phyloP scores from a whole-genome alignment of 2,113 vertebrate species.

The Hucho hucho region DNA sequence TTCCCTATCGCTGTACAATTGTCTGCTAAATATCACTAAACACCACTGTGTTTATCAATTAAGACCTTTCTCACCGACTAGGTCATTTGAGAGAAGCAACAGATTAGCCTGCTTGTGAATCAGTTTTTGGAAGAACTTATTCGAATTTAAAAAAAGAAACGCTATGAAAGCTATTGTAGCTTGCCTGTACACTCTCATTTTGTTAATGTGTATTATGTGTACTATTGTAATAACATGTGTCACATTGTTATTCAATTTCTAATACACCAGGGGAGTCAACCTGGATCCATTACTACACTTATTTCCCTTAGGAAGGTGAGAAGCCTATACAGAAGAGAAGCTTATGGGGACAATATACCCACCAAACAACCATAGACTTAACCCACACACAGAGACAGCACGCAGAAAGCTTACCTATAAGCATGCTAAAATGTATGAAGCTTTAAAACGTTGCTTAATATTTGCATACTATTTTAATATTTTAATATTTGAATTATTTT shows the following conservation, averaged over 20 bases:
- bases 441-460: too few species aligned
- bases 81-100: conserved; percentile 30
- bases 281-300: too few species aligned
- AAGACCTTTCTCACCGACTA: conserved; percentile 24
- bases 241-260: not conserved
- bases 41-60: conserved; percentile 45
- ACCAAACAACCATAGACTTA: not conserved
- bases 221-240: not conserved
- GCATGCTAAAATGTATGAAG: too few species aligned
- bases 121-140: not conserved
- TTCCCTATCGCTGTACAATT: conserved; percentile 62
- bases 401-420: too few species aligned
- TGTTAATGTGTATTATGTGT: not conserved
- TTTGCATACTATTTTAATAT: too few species aligned
- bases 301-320: not conserved
- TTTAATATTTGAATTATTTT: too few species aligned
- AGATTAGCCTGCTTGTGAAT: not conserved
- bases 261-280: too few species aligned
- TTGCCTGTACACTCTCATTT: not conserved
- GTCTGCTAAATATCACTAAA: conserved; percentile 68
- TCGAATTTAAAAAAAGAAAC: not conserved
- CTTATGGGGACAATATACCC: not conserved
- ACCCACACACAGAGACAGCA: not conserved
- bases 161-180: not conserved
- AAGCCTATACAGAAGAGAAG: not conserved